phyloP scores from a whole-genome alignment of 2,797 vertebrate species.

The Eupleurogrammus muticus region DNA sequence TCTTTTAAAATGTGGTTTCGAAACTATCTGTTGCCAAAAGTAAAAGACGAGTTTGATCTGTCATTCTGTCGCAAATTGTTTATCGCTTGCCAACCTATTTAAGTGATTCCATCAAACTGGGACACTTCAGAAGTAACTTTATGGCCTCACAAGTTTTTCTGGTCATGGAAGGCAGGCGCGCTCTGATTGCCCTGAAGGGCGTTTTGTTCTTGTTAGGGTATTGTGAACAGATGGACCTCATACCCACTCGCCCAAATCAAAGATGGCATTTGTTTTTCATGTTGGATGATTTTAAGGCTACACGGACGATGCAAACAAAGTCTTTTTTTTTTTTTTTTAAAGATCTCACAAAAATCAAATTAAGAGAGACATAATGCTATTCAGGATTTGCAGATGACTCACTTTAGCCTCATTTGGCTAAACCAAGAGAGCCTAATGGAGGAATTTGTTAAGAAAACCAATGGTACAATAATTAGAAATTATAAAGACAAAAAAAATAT shows the following conservation, averaged over 20 bases:
- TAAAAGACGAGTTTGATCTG: slow-evolving; percentile 70
- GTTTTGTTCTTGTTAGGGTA: slow-evolving; percentile 79
- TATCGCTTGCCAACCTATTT: slow-evolving; percentile 76
- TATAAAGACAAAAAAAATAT: slow-evolving; percentile 42
- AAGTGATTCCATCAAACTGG: slow-evolving; percentile 77
- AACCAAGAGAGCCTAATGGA: slow-evolving; percentile 40
- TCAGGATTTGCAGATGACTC: slow-evolving; percentile 64
- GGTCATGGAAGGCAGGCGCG: slow-evolving; percentile 64
- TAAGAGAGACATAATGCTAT: slow-evolving; percentile 59
- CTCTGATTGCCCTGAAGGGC: slow-evolving; percentile 72
- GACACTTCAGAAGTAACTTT: slow-evolving; percentile 75
- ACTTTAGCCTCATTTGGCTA: slow-evolving; percentile 53
- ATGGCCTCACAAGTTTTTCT: slow-evolving; percentile 66
- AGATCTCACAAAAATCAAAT: slow-evolving; percentile 71
- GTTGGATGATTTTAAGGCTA: slow-evolving; percentile 69
- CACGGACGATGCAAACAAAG: slow-evolving; percentile 67
- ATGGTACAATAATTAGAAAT: slow-evolving; percentile 55
- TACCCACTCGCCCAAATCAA: slow-evolving; percentile 71
- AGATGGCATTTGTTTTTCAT: slow-evolving; percentile 78
- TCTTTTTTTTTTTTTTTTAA: slow-evolving; percentile 56
- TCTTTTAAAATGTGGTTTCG: slow-evolving; percentile 69
- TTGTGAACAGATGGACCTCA: slow-evolving; percentile 82
- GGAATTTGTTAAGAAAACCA: slow-evolving; percentile 47
- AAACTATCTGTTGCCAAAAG: slow-evolving; percentile 69
- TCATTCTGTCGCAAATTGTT: slow-evolving; percentile 72